Percentiles rank a stretch among this genome's conserved stretches.
Conservation (phyloP, 2,888 invertebrate genomes). For the Miltochrista miniata region DNA sequence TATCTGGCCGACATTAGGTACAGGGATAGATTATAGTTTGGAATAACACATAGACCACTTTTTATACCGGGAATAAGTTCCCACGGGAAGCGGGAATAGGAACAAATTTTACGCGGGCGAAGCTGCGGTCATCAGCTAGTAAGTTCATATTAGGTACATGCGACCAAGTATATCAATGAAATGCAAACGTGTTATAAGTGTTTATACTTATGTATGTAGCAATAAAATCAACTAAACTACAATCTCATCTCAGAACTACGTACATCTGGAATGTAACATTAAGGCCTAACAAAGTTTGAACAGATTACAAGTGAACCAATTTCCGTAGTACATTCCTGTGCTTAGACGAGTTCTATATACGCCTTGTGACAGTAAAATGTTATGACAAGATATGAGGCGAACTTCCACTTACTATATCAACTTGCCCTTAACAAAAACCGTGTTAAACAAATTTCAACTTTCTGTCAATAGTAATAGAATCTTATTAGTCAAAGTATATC, state of each 20-base stretch:
- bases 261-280: constrained; percentile 7
- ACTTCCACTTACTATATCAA: constrained; percentile 48
- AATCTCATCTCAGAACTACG: background rate
- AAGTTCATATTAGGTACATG: too few species aligned
- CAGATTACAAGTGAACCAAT: constrained; percentile 66
- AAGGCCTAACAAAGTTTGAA: constrained; percentile 48
- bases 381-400: constrained; percentile 73
- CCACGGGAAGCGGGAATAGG: too few species aligned
- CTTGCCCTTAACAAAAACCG: constrained; percentile 20
- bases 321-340: constrained; percentile 61
- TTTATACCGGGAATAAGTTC: too few species aligned
- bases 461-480: constrained; percentile 23
- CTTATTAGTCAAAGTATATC: constrained; percentile 8
- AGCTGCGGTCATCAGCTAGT: too few species aligned
- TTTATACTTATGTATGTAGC: too few species aligned
- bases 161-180: too few species aligned
- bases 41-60: too few species aligned
- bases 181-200: too few species aligned
- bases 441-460: constrained; percentile 26
- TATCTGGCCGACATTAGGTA: too few species aligned
- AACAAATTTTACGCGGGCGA: too few species aligned
- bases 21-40: too few species aligned
- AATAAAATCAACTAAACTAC: too few species aligned
- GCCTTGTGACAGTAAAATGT: constrained; percentile 72
- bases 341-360: constrained; percentile 42